These are phyloP conservation scores for Exaiptasia diaphana DNA, from an alignment of 64 coral and sea anemone species.

Conservation along the genomic window DNA sequence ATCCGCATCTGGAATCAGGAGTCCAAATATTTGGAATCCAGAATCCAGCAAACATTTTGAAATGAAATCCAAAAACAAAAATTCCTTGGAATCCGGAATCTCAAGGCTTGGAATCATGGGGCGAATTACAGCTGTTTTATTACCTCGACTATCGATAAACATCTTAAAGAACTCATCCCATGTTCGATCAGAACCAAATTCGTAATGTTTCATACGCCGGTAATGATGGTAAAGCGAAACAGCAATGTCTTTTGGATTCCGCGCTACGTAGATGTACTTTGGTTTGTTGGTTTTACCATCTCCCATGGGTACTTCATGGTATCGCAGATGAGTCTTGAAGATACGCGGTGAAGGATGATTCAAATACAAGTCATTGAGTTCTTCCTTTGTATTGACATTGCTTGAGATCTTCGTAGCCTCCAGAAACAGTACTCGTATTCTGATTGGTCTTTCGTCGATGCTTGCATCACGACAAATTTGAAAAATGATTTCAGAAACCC, in stretches of 20 bases:
- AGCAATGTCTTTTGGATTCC: slow-evolving; percentile 25
- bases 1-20: too few relatives aligned
- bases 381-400: neutral
- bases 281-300: neutral
- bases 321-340: slow-evolving; percentile 52
- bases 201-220: neutral
- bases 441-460: neutral
- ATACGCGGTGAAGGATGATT: slow-evolving; percentile 14
- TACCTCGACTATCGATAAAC: neutral
- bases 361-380: neutral
- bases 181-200: neutral
- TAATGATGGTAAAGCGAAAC: neutral
- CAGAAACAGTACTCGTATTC: slow-evolving; percentile 21
- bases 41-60: too few relatives aligned
- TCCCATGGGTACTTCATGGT: slow-evolving; percentile 25
- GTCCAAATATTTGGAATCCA: too few relatives aligned
- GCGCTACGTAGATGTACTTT: slow-evolving; percentile 46
- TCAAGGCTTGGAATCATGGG: too few relatives aligned
- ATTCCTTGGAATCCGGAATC: too few relatives aligned
- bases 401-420: neutral
- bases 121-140: too few relatives aligned
- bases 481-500: slow-evolving; percentile 45
- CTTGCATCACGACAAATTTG: slow-evolving; percentile 14
- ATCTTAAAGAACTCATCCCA: neutral
- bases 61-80: too few relatives aligned